phyloP scores from a whole-genome alignment of 2,113 vertebrate genomes.

The Butorides virescens region DNA sequence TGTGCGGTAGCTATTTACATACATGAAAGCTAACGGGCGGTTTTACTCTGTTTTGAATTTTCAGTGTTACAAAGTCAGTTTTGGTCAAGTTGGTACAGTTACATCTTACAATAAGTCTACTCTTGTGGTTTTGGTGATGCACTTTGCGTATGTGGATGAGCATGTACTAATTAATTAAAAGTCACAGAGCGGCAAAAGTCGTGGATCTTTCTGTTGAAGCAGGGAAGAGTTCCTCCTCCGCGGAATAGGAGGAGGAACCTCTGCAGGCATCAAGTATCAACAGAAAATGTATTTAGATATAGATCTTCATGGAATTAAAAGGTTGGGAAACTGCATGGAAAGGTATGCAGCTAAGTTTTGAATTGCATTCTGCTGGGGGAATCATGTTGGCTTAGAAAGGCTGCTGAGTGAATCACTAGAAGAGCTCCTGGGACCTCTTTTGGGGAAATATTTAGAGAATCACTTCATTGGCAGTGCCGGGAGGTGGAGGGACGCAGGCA shows the following conservation, averaged over 20 bases:
- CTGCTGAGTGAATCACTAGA: background rate
- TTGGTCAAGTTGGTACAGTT: background rate
- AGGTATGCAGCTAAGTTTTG: background rate
- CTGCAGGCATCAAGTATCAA: background rate
- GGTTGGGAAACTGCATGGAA: background rate
- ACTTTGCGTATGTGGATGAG: background rate
- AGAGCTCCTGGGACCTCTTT: background rate
- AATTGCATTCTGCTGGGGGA: background rate
- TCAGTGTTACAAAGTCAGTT: background rate
- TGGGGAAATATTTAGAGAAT: background rate
- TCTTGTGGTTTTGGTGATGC: background rate
- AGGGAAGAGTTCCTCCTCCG: background rate
- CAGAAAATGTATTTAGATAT: background rate
- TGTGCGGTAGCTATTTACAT: background rate
- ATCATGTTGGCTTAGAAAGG: background rate
- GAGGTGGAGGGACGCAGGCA: background rate
- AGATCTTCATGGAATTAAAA: background rate
- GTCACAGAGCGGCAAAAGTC: background rate
- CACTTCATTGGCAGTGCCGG: background rate
- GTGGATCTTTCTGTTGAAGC: background rate
- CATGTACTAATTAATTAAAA: background rate
- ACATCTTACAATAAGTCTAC: accelerated
- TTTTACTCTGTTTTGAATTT: background rate
- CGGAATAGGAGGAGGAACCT: background rate
- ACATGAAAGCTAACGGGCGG: background rate